Percentiles rank a stretch among this genome's conserved stretches.
Conservation (phyloP, 2,797 vertebrate species). For the Hippocampus kuda region DNA sequence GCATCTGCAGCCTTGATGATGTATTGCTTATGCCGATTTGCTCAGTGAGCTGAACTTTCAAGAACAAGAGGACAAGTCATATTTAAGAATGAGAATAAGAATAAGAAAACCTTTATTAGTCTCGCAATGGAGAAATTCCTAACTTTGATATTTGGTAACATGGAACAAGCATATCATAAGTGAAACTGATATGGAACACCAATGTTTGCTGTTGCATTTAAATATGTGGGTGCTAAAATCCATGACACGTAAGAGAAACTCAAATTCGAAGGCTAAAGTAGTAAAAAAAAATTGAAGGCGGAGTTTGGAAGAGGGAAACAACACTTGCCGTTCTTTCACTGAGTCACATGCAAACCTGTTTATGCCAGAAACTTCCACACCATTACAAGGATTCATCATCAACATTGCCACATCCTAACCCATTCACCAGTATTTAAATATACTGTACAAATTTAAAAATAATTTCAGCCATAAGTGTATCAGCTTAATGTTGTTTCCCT, state of each 20-base stretch:
- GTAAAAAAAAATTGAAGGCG: not conserved
- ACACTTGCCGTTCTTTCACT: conserved; percentile 5
- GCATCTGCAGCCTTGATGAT: conserved; percentile 12
- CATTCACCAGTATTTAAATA: not conserved
- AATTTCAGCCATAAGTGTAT: not conserved
- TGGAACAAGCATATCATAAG: conserved; percentile 5
- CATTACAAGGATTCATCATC: conserved; percentile 12
- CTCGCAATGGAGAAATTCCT: too few species aligned
- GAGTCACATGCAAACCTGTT: conserved; percentile 24
- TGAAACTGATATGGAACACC: conserved; percentile 7
- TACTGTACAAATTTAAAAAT: not conserved
- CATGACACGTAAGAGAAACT: too few species aligned
- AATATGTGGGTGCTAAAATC: conserved; percentile 4
- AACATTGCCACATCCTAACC: conserved; percentile 4
- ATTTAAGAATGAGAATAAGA: too few species aligned
- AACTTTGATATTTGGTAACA: not conserved
- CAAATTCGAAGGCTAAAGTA: not conserved
- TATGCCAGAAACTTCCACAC: conserved; percentile 32
- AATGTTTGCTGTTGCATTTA: not conserved
- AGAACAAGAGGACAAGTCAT: not conserved
- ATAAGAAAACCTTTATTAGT: too few species aligned
- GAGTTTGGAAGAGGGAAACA: not conserved
- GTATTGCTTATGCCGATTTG: conserved; percentile 36
- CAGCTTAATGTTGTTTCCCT: not conserved
- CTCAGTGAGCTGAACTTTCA: conserved; percentile 16